phyloP scores from a whole-genome alignment of 2,888 invertebrate genomes.

The Sphaeridia pumilis region DNA sequence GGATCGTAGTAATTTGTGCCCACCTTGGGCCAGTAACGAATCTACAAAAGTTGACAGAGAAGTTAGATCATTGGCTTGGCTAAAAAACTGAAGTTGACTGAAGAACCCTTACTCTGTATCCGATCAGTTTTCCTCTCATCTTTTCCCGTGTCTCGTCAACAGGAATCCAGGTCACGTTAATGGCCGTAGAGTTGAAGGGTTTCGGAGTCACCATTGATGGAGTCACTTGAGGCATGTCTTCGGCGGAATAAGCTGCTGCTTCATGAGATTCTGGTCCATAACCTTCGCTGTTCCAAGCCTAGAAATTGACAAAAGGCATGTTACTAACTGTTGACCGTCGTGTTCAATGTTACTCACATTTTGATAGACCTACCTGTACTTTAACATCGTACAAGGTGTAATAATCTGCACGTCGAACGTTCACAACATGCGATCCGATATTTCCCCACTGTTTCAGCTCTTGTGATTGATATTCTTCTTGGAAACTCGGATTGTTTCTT shows the following conservation, averaged over 20 bases:
- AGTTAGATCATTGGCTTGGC: too few relatives aligned
- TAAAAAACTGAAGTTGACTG: neutral
- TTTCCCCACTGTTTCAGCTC: slow-evolving; percentile 62
- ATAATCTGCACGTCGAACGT: slow-evolving; percentile 58
- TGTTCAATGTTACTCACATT: too few relatives aligned
- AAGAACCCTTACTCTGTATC: slow-evolving; percentile 59
- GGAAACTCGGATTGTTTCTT: slow-evolving; percentile 49
- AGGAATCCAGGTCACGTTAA: slow-evolving; percentile 83
- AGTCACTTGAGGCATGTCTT: slow-evolving; percentile 83
- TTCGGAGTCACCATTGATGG: slow-evolving; percentile 67
- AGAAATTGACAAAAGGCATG: too few relatives aligned
- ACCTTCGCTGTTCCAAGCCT: slow-evolving; percentile 65
- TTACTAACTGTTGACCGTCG: too few relatives aligned
- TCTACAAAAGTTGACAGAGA: slow-evolving; percentile 42
- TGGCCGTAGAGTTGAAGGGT: slow-evolving; percentile 79
- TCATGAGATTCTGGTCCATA: slow-evolving; percentile 64
- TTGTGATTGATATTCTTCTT: slow-evolving; percentile 63
- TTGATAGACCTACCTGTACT: slow-evolving; percentile 51
- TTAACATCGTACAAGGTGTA: slow-evolving; percentile 75
- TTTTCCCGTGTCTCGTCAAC: slow-evolving; percentile 71
- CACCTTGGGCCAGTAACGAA: slow-evolving; percentile 80
- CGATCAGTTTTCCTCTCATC: slow-evolving; percentile 78
- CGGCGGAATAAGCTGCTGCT: slow-evolving; percentile 67
- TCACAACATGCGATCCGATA: slow-evolving; percentile 64
- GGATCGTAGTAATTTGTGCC: slow-evolving; percentile 48